Base-by-base conservation (phyloP, 2,888 invertebrate species). In the Monochamus alternatus region DNA sequence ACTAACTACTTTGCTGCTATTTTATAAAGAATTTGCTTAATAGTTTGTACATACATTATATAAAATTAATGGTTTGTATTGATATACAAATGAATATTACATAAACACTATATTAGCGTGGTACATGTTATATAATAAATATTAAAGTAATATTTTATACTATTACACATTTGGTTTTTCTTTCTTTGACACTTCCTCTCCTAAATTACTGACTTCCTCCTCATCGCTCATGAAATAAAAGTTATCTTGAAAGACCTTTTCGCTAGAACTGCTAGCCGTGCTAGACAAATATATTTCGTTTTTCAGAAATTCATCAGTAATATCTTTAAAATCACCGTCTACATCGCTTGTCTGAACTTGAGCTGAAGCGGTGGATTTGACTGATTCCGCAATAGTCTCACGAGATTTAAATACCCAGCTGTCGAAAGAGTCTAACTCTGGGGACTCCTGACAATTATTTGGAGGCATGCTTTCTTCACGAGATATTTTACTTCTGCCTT, bases 31-130 rank as follows among this genome's bases (percentile, higher is more conserved):
- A 5, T 4, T 38, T 38, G 38, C 38, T 38, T 38, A 38, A 38
- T 38, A 38, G 38, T 38, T 38, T 59, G 30, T 59, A 31, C 8
- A 31, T 22, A 22, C 22, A 22, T 22, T 22, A 22, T 22, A 22
- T 22, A 22, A 22, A 22, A 1, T 32, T 43, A 43, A 47, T 64
- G 44, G 22, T 64, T 64, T 65, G 47, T 66, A 66, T 52, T 32
- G 30, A 66, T 47, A 44, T 64, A 10, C 30, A 64, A 14, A 43
- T 38, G 47, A 38, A n/a, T 58, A 14, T 68, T 58, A 60, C 3
- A 59, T 60, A 69, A 59, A 60, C 60, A 69, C 69, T 69, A 60
- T 69, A 69, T 69, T 68, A 68, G 68, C 68, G 68, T 68, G 67
- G 55, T 32, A 55, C 59, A 31, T 52, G 8, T 32, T 52, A 58